phyloP scores from a whole-genome alignment of 2,797 vertebrate genomes.

The Tapirus indicus region DNA sequence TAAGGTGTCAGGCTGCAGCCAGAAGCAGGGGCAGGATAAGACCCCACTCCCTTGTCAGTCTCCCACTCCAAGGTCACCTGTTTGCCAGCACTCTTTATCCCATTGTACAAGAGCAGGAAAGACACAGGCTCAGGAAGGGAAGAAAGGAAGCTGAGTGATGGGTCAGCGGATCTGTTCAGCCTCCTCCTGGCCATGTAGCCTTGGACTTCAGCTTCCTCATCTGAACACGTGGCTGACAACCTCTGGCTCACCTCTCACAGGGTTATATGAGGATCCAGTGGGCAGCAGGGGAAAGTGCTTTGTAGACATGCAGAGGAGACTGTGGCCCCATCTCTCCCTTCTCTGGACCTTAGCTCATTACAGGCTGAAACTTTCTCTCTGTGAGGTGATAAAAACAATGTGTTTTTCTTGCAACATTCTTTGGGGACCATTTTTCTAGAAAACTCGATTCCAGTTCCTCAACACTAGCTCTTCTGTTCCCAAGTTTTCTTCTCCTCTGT shows the following conservation, averaged over 20 bases:
- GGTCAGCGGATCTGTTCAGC: fast-evolving
- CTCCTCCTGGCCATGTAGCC: background rate
- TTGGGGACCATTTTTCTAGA: background rate
- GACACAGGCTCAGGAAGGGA: background rate
- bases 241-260: background rate
- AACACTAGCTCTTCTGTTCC: background rate
- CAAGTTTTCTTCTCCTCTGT: background rate
- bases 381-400: background rate
- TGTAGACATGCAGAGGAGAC: background rate
- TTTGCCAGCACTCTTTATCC: background rate
- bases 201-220: background rate
- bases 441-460: background rate
- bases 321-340: fast-evolving
- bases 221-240: background rate
- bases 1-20: fast-evolving
- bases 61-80: fast-evolving
- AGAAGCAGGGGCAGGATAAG: background rate
- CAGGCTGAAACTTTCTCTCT: background rate
- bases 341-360: background rate
- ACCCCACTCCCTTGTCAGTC: too few species aligned
- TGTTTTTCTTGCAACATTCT: background rate
- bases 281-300: background rate
- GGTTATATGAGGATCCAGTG: background rate
- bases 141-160: background rate
- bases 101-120: too few species aligned